phyloP scores from a whole-genome alignment of 2,113 vertebrate genomes.

The Natator depressus region DNA sequence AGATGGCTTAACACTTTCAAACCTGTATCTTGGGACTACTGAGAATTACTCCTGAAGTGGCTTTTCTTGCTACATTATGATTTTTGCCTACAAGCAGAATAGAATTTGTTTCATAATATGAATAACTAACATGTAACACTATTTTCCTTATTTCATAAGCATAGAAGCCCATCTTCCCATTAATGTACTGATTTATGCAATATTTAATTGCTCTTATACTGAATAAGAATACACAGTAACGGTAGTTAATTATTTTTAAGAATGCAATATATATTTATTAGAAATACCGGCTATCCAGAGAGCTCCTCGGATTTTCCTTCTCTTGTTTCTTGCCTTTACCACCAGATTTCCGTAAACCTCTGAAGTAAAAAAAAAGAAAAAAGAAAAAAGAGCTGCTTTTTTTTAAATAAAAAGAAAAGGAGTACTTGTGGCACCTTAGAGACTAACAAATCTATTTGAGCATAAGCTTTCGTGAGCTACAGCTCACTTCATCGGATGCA shows the following conservation, averaged over 20 bases:
- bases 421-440: too few relatives aligned
- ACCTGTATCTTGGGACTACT: background rate
- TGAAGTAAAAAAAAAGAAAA: constrained; percentile 51
- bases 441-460: too few relatives aligned
- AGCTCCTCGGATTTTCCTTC: constrained; percentile 86
- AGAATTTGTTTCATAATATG: background rate
- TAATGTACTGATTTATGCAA: background rate
- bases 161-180: background rate
- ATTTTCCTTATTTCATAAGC: background rate
- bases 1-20: background rate
- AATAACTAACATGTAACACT: background rate
- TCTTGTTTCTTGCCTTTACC: constrained; percentile 92
- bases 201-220: background rate
- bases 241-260: background rate
- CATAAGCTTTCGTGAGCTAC: too few relatives aligned
- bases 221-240: background rate
- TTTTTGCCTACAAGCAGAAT: background rate
- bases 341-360: constrained; percentile 91
- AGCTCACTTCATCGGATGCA: too few relatives aligned
- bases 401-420: too few relatives aligned
- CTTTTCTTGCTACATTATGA: background rate
- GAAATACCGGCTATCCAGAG: constrained; percentile 90
- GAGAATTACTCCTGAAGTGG: background rate
- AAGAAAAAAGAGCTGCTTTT: background rate
- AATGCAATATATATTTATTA: background rate